Evolutionary conservation across 1,140 invertebrate species (phyloP), one percentile per base, ranked within the genome.

Genomic region (Aphidius gifuensis): DNA sequence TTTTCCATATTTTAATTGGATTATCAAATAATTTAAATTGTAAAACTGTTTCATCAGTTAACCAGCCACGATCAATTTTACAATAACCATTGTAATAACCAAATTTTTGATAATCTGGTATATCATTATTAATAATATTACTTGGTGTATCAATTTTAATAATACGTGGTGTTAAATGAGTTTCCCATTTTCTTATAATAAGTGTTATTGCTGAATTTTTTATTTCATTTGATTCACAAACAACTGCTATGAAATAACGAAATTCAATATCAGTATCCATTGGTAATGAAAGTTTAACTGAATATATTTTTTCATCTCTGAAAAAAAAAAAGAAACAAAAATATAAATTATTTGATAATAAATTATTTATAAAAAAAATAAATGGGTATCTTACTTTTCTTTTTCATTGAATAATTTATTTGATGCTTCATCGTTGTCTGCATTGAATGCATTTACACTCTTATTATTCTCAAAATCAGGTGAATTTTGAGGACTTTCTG

Each of bases 21-120:
- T 90, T 90, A 69, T 90, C 89, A 69, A 88, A 89, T 70, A 96
- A 83, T 76, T 94, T 93, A 51, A 97, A 86, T 76, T 97, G 93
- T 53, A 97, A 84, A 55, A 93, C 83, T 42, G 89, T 90, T 76
- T 96, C 92, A 61, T 87, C 85, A 38, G 89, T 94, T 1, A 97
- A 79, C 94, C 94, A 97, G 1, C 94, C 94, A 56, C 85, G 85
- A 70, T 91, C 89, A 9, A 93, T 80, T 66, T 85, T 86, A 40
- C 82, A 80, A 46, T 81, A 79, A 21, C 85, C 83, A 72, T 87
- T 85, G 76, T 86, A 83, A 64, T 83, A 82, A 16, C 92, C 90
- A 80, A 91, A 91, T 42, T 79, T 82, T 40, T 87, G 84, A 4
- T 74, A 68, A 38, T 82, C 76, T 8, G 80, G 79, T 56, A 73